Base-by-base conservation (phyloP, 2,888 invertebrate species). In the Ophion slaviceki region DNA sequence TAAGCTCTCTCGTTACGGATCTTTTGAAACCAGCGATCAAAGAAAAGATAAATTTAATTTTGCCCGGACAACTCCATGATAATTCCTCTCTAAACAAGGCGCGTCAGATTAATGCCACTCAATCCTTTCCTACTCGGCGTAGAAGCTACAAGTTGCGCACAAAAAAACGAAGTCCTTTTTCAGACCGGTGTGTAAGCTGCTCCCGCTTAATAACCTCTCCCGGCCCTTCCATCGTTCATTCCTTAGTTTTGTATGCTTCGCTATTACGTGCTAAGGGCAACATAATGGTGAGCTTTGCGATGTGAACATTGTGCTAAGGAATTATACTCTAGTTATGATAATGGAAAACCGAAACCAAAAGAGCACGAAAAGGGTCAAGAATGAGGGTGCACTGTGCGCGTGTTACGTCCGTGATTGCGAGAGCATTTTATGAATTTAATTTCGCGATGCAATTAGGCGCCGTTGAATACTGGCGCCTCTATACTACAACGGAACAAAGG, bases 401-500 rank as follows among this genome's bases (percentile, higher is more conserved):
- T 62, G 53, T 53, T 68, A 59, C 59, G 32, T 70, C 45, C 62
- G 61, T 70, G 40, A 57, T 53, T 64, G 59, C 36, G 24, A 59
- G 67, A 71, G 62, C 71, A 53, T 85, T 82, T 82, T 82, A 82
- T 85, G 82, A 85, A 85, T 85, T 85, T 82, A 79, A 85, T 76
- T 85, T 80, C 79, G 66, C 53, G 67, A 80, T 76, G 76, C 75
- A 85, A 82, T 85, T 85, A 85, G 79, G 53, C 79, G 64, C 79
- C 28, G 76, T 80, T 85, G 82, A 85, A 85, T 82, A 76, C 79
- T 47, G 40, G n/a, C 45, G 77, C 76, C 68, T 70, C 79, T 47
- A 14, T 62, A 8, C 6, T 20, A 28, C 1, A 8, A 59, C 28
- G 66, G 76, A 79, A 82, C 82, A 85, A 85, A 82, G 79, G 71